Evolutionary conservation across 2,888 invertebrate species (phyloP).

Genomic region (Caenorhabditis sp.): DNA sequence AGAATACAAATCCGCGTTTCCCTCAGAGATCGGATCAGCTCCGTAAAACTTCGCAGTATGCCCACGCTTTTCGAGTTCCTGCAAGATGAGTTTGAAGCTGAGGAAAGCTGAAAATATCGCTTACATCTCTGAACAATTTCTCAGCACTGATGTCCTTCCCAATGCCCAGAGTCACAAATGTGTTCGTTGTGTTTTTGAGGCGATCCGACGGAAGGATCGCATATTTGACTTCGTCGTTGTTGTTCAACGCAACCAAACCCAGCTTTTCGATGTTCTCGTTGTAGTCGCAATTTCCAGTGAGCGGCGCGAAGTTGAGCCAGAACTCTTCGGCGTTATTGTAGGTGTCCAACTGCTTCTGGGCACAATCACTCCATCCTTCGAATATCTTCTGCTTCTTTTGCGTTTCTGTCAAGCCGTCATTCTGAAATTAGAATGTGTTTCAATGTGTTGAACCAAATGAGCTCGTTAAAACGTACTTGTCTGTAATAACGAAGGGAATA

Average conservation of each 20-base stretch:
- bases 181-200: background rate
- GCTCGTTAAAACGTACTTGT: background rate
- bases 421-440: background rate
- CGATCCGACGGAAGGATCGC: background rate
- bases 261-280: conserved; percentile 4
- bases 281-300: conserved; percentile 1
- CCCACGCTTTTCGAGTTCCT: conserved; percentile 5
- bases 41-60: conserved; percentile 32
- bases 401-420: background rate
- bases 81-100: background rate
- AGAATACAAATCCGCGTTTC: conserved; percentile 26
- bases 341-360: conserved; percentile 14
- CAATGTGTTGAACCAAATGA: background rate
- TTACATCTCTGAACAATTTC: conserved; percentile 7
- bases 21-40: conserved; percentile 48
- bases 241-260: background rate
- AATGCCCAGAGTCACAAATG: conserved; percentile 34
- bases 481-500: background rate
- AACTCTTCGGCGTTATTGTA: conserved; percentile 22
- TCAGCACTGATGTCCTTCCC: conserved; percentile 32
- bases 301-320: conserved; percentile 12
- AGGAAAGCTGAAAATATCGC: background rate
- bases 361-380: conserved; percentile 15
- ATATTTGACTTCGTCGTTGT: conserved; percentile 23
- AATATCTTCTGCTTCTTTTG: background rate